A percentile compares a stretch with the other conserved stretches of the same genome.
Evolutionary conservation across 2,797 vertebrate species (phyloP).

Genomic region (Myotis daubentonii): DNA sequence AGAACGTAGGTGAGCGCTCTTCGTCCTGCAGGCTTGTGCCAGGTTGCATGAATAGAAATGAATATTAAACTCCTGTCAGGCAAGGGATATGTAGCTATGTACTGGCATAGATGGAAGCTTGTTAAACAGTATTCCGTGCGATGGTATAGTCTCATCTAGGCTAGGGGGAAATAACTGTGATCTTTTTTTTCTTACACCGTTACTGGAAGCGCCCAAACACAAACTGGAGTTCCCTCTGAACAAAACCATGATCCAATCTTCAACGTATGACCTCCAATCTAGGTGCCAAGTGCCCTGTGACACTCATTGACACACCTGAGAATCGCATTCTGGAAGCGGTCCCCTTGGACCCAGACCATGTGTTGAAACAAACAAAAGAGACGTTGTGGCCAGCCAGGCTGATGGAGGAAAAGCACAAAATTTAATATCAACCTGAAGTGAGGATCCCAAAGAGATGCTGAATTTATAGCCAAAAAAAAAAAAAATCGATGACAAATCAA

Average conservation of each 20-base stretch:
- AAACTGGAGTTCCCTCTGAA: slow-evolving; percentile 56
- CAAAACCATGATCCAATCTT: slow-evolving; percentile 33
- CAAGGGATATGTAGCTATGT: slow-evolving; percentile 26
- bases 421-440: neutral
- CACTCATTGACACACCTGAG: slow-evolving; percentile 36
- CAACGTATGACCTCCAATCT: slow-evolving; percentile 58
- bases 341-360: neutral
- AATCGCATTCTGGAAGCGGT: slow-evolving; percentile 29
- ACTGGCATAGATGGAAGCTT: slow-evolving; percentile 23
- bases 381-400: neutral
- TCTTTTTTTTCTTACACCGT: slow-evolving; percentile 34
- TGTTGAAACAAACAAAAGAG: neutral
- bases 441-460: slow-evolving; percentile 72
- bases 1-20: neutral
- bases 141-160: neutral
- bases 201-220: slow-evolving; percentile 25
- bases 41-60: slow-evolving; percentile 1
- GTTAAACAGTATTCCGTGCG: slow-evolving; percentile 1
- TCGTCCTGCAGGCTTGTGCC: neutral
- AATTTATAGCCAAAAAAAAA: slow-evolving; percentile 39
- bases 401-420: slow-evolving; percentile 81
- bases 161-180: slow-evolving; percentile 52
- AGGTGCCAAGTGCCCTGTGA: slow-evolving; percentile 33
- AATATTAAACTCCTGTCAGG: neutral
- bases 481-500: neutral